Conservation (phyloP, 2,888 invertebrate genomes). For the Spilarctia lutea region DNA sequence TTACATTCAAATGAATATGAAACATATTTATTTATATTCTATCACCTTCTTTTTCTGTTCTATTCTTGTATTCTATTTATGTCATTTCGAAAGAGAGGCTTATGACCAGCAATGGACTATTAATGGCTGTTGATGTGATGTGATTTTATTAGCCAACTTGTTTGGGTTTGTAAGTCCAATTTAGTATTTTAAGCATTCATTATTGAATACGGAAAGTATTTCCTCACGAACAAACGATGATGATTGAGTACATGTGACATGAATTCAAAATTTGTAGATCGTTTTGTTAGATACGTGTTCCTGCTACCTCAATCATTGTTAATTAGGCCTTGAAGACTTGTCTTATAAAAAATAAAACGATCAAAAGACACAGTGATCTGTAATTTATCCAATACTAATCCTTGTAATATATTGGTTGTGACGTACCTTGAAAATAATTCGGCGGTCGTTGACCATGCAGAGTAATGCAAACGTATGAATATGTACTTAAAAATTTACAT, state of each 20-base stretch:
- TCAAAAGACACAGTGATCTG: not conserved
- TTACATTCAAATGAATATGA: no score
- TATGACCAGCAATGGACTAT: no score
- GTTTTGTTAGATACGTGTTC: not conserved
- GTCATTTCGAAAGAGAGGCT: no score
- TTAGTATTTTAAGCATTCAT: not conserved
- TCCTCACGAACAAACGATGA: not conserved
- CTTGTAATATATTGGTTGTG: constrained; percentile 3
- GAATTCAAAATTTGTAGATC: not conserved
- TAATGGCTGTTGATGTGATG: no score
- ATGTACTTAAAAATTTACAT: constrained; percentile 44
- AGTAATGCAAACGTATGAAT: constrained; percentile 38
- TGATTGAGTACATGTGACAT: not conserved
- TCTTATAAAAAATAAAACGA: not conserved
- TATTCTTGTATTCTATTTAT: no score
- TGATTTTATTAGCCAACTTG: not conserved
- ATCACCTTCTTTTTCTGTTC: no score
- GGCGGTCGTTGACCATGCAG: constrained; percentile 58
- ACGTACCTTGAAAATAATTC: constrained; percentile 38
- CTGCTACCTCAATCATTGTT: not conserved
- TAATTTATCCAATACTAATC: constrained; percentile 8
- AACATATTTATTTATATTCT: not conserved
- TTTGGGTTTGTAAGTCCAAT: not conserved
- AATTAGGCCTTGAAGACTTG: not conserved
- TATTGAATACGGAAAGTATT: not conserved